Conservation (phyloP, 53 echinoderm and acorn worm genomes). For the Echinometra lucunter region DNA sequence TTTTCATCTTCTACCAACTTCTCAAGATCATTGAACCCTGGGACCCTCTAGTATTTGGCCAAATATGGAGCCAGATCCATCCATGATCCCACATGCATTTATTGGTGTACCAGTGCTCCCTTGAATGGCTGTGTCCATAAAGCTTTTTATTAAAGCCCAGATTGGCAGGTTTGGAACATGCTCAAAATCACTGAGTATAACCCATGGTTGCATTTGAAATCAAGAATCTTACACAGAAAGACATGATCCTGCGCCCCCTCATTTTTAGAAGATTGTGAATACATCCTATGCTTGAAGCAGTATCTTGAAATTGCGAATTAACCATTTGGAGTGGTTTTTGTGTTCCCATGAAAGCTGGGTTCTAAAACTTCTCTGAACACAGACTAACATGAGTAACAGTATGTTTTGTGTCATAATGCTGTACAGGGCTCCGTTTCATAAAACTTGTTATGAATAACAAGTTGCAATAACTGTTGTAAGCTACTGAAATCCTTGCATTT, state of each 20-base stretch:
- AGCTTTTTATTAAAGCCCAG: background rate
- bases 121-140: background rate
- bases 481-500: no score
- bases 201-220: no score
- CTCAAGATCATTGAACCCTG: background rate
- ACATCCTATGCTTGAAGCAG: background rate
- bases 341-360: background rate
- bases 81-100: background rate
- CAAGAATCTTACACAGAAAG: no score
- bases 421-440: no score
- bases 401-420: background rate
- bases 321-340: no score
- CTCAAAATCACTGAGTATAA: no score
- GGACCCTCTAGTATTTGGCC: background rate
- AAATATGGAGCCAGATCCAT: background rate
- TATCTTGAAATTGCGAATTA: no score
- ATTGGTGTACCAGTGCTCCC: background rate
- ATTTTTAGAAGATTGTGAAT: background rate
- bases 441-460: no score
- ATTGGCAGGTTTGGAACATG: background rate
- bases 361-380: background rate
- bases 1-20: no score
- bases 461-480: no score
- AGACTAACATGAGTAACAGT: background rate
- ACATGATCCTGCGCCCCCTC: no score